Conservation (phyloP, 1,140 invertebrate species). For the Brachionus rubens region DNA sequence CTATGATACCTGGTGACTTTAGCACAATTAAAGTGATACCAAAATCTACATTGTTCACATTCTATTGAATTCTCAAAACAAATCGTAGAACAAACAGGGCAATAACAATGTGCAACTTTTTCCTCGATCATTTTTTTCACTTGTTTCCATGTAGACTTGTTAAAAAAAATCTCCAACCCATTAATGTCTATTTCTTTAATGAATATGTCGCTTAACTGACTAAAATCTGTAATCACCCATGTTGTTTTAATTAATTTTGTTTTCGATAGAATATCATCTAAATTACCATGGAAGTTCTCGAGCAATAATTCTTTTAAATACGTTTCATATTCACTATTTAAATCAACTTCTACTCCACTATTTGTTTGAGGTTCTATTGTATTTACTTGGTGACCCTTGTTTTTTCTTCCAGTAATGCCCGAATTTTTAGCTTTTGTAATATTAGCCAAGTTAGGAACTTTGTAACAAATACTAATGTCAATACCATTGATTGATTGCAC, state of each 20-base stretch:
- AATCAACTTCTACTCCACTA: background rate
- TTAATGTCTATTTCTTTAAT: background rate
- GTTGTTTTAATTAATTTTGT: background rate
- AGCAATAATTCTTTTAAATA: background rate
- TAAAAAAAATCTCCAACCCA: background rate
- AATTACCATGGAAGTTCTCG: background rate
- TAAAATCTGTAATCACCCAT: background rate
- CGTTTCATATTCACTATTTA: background rate
- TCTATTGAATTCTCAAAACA: background rate
- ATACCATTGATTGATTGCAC: constrained; percentile 6
- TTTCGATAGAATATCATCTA: background rate
- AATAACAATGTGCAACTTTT: background rate
- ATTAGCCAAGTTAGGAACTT: background rate
- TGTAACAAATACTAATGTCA: background rate
- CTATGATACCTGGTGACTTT: constrained; percentile 5
- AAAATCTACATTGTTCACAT: background rate
- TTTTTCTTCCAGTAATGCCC: background rate
- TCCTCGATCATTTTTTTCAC: background rate
- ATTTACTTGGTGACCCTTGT: background rate
- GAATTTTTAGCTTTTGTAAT: background rate
- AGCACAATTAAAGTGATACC: constrained; percentile 1
- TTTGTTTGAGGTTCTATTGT: background rate
- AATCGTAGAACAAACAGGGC: background rate
- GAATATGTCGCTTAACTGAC: background rate
- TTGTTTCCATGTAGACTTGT: background rate